These are phyloP conservation scores for Chloroclystis v-ata DNA, from an alignment of 2,888 invertebrate species.

Conservation along the genomic window DNA sequence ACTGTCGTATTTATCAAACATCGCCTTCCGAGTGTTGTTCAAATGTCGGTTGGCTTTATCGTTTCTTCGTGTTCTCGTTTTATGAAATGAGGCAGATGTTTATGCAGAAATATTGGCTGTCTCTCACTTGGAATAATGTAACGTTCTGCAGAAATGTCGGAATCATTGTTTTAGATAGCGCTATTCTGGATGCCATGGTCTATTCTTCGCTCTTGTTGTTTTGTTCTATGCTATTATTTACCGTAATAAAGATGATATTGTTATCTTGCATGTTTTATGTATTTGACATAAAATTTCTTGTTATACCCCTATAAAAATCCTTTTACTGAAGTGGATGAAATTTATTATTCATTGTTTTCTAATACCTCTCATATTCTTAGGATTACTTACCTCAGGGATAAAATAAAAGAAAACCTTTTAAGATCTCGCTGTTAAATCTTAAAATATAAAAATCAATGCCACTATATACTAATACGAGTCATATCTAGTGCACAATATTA, in stretches of 20 bases:
- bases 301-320: too few species aligned
- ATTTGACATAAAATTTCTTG: too few species aligned
- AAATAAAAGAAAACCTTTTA: too few species aligned
- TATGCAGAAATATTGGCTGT: constrained; percentile 30
- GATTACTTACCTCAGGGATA: too few species aligned
- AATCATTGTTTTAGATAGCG: constrained; percentile 12
- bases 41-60: constrained; percentile 31
- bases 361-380: too few species aligned
- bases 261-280: neutral
- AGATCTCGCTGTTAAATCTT: too few species aligned
- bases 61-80: constrained; percentile 31
- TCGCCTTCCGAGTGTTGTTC: constrained; percentile 37
- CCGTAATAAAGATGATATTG: too few species aligned
- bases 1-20: constrained; percentile 70
- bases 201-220: neutral
- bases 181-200: too few species aligned
- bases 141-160: constrained; percentile 19
- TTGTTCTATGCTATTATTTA: neutral
- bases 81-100: constrained; percentile 31
- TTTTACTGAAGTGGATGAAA: neutral
- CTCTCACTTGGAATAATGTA: constrained; percentile 19
- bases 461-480: too few species aligned
- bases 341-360: too few species aligned
- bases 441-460: too few species aligned
- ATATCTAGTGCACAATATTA: too few species aligned